Percentiles rank a stretch among this genome's conserved stretches.
Evolutionary conservation across 2,113 vertebrate genomes (phyloP).

Genomic region (Gallinago media): DNA sequence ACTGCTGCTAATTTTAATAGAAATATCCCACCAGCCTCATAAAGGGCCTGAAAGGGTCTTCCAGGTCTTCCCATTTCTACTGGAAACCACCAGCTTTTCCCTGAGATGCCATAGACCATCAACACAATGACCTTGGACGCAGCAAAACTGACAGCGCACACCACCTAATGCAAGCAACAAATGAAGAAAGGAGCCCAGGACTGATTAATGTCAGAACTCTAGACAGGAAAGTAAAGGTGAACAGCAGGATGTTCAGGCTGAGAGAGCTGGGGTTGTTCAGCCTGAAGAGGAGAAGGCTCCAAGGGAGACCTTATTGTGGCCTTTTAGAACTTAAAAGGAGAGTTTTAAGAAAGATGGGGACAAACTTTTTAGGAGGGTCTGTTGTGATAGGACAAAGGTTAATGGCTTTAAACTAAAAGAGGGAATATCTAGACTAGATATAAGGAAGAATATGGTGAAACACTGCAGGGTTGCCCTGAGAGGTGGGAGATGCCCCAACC

Average conservation of each 20-base stretch:
- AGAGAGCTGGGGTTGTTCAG: neutral
- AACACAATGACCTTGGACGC: rapidly evolving
- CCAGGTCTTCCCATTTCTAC: neutral
- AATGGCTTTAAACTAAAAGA: neutral
- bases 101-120: neutral
- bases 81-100: neutral
- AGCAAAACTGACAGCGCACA: rapidly evolving
- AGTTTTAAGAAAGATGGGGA: neutral
- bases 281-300: neutral
- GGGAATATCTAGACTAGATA: neutral
- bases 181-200: neutral
- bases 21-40: neutral
- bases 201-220: neutral
- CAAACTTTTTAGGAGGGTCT: neutral
- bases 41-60: neutral
- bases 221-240: neutral
- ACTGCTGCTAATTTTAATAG: neutral
- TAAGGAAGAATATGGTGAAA: neutral
- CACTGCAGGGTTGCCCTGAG: neutral
- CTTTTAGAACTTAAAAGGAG: neutral
- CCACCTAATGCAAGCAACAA: rapidly evolving
- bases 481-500: neutral
- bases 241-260: neutral
- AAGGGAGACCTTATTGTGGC: neutral
- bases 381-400: neutral